phyloP scores from a whole-genome alignment of 2,888 invertebrate genomes.

The Leucophenga maculata region DNA sequence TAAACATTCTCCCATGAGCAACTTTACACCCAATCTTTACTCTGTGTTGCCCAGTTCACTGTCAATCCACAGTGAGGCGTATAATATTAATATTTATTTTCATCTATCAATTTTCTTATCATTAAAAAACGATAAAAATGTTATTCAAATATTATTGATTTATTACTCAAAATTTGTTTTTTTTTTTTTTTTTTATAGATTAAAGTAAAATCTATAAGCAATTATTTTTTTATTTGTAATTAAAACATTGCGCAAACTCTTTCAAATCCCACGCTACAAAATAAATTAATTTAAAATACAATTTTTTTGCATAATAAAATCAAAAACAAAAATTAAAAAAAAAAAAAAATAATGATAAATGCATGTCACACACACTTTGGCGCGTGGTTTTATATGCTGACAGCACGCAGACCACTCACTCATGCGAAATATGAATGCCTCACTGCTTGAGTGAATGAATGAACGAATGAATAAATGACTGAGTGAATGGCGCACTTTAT shows the following conservation, averaged over 20 bases:
- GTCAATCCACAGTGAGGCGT: too few relatives aligned
- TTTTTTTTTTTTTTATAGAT: too few relatives aligned
- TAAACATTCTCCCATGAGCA: too few relatives aligned
- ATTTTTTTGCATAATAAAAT: background rate
- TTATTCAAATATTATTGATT: background rate
- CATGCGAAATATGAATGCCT: background rate
- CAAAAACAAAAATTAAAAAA: background rate
- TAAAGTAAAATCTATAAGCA: too few relatives aligned
- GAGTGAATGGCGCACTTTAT: too few relatives aligned
- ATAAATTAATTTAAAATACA: too few relatives aligned
- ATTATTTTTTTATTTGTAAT: background rate
- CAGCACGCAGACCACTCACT: conserved; percentile 22
- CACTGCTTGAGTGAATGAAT: too few relatives aligned
- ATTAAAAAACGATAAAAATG: background rate
- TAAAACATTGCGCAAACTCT: conserved; percentile 7
- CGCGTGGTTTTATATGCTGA: conserved; percentile 21
- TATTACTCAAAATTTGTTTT: background rate
- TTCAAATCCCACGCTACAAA: too few relatives aligned
- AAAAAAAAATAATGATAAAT: conserved; percentile 19
- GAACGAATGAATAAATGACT: background rate
- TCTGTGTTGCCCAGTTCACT: too few relatives aligned
- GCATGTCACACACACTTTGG: conserved; percentile 18
- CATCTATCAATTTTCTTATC: background rate
- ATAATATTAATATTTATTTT: too few relatives aligned
- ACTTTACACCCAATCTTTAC: too few relatives aligned